Base-by-base conservation (phyloP, 2,888 invertebrate species). In the Embidobia sp. region DNA sequence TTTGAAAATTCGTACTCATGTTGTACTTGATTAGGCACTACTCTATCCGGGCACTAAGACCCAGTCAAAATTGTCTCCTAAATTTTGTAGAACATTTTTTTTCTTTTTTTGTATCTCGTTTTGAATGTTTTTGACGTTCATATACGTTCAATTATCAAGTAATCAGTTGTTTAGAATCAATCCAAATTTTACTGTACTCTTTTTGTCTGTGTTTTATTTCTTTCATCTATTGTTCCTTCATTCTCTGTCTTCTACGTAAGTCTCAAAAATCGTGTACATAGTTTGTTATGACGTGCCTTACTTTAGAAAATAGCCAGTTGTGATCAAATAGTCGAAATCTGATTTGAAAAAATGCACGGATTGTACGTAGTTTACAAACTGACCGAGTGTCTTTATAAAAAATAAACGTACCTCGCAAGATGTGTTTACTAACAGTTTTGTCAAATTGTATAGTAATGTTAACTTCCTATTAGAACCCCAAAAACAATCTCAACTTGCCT, bases 1-100 rank as follows among this genome's bases (percentile, higher is more conserved):
- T 35, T 57, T 49, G 11, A 49, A 79, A 79, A 53, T 77, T 66
- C 26, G 63, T 64, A 57, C 40, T 42, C 8, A 63, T 35, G 57
- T 29, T 40, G 61, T 51, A 73, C 66, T 37, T 74, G 63, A 70
- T 84, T 88, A 82, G 87, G 86, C 83, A 82, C 83, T 87, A 88
- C 87, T 88, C 85, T 88, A 88, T 88, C 86, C 84, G 85, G 80
- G 86, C 85, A 88, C 88, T 83, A 88, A 88, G 84, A 87, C 81
- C 84, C 78, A 61, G 37, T 78, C 67, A 49, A 76, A 81, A 78
- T 76, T 80, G 33, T 78, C 4, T 77, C 18, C 53, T 51, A 85
- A 85, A 86, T 80, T 80, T 37, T 57, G 74, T 44, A 59, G 33
- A 51, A 51, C 55, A 44, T 26, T 64, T 13, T 64, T 26, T 31